phyloP scores from a whole-genome alignment of 2,113 vertebrate genomes.

The Gadus chalcogrammus region DNA sequence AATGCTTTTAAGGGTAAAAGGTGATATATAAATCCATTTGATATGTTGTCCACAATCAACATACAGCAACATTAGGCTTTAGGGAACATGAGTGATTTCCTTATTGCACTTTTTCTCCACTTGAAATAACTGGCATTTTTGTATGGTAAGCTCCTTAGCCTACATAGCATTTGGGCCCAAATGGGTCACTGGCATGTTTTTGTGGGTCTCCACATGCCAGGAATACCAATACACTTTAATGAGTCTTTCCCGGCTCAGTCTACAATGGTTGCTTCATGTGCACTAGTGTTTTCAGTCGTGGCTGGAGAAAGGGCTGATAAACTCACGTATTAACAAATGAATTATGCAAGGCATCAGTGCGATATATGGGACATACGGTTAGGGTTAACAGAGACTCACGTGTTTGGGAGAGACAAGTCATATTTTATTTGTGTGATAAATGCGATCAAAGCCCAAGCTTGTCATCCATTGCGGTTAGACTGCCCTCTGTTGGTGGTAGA shows the following conservation, averaged over 20 bases:
- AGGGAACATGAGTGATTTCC: too few species aligned
- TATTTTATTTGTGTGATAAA: slow-evolving; percentile 1
- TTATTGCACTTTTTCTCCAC: background rate
- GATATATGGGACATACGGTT: too few species aligned
- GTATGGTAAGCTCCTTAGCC: slow-evolving; percentile 24
- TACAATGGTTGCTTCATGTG: slow-evolving; percentile 28
- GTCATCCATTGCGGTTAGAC: slow-evolving; percentile 43
- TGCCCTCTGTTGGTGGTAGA: slow-evolving; percentile 61
- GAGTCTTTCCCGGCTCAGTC: slow-evolving; percentile 38
- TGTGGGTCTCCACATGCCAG: slow-evolving; percentile 45
- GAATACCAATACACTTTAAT: slow-evolving; percentile 58
- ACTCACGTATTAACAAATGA: too few species aligned
- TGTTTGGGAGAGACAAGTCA: slow-evolving; percentile 1
- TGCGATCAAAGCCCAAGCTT: background rate
- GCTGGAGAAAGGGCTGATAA: too few species aligned
- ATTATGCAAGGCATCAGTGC: too few species aligned
- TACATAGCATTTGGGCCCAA: slow-evolving; percentile 26
- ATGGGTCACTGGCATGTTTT: slow-evolving; percentile 51
- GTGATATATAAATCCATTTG: too few species aligned
- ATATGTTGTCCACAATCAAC: too few species aligned
- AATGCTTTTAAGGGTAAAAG: too few species aligned
- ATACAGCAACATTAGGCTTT: too few species aligned
- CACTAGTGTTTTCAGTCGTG: background rate
- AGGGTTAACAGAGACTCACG: too few species aligned
- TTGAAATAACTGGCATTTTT: slow-evolving; percentile 10